Conservation (phyloP, 2,113 vertebrate genomes). For the Synodontis membranacea region DNA sequence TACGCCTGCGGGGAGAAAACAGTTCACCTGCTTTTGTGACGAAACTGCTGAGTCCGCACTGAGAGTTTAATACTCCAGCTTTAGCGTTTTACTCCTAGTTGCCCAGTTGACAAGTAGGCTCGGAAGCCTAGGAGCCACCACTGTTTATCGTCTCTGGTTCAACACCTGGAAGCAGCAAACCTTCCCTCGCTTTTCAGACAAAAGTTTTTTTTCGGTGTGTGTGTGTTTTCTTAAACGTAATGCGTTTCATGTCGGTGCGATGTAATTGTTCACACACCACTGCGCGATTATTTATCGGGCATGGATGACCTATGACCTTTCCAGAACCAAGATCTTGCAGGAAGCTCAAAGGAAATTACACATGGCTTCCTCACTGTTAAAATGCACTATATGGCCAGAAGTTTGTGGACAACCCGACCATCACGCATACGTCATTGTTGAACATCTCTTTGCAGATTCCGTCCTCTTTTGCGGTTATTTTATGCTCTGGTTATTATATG, state of each 20-base stretch:
- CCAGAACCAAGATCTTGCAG: too few relatives aligned
- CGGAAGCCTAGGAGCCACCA: not conserved
- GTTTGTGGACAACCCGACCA: not conserved
- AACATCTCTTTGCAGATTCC: not conserved
- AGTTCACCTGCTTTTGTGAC: slow-evolving; percentile 5
- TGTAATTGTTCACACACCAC: too few relatives aligned
- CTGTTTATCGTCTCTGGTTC: not conserved
- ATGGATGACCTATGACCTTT: not conserved
- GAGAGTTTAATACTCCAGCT: slow-evolving; percentile 18
- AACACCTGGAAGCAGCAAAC: not conserved
- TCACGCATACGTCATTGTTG: not conserved
- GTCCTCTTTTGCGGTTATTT: not conserved
- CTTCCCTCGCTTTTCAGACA: not conserved
- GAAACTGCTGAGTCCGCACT: not conserved
- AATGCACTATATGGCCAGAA: not conserved
- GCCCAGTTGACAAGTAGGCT: not conserved
- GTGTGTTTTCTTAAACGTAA: not conserved
- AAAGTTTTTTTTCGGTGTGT: not conserved
- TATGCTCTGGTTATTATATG: not conserved
- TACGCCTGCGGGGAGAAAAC: not conserved
- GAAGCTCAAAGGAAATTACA: too few relatives aligned
- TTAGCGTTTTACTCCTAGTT: not conserved
- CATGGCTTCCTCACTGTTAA: not conserved
- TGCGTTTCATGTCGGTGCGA: too few relatives aligned
- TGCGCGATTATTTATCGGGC: too few relatives aligned